phyloP scores from a whole-genome alignment of 1,140 invertebrate species.

The Homalodisca vitripennis region DNA sequence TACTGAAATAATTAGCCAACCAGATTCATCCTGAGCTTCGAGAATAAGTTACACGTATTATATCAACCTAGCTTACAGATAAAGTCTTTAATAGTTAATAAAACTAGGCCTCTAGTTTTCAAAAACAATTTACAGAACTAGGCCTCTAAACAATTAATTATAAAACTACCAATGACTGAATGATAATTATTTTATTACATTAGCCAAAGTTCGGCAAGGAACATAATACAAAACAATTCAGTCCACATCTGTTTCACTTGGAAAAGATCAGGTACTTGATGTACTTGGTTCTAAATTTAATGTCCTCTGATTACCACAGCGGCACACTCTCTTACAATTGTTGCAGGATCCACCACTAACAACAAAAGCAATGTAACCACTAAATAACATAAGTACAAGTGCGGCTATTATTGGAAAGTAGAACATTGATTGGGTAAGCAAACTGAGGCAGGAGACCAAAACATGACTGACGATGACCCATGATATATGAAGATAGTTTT shows the following conservation, averaged over 20 bases:
- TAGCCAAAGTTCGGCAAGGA: conserved; percentile 9
- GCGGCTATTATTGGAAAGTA: conserved; percentile 50
- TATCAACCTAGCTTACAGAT: too few species aligned
- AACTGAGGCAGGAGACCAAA: conserved; percentile 78
- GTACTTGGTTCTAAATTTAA: conserved; percentile 22
- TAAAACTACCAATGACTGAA: too few species aligned
- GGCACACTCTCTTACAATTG: conserved; percentile 29
- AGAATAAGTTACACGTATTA: too few species aligned
- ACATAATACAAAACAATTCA: conserved; percentile 9
- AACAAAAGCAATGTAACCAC: conserved; percentile 27
- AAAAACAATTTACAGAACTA: too few species aligned
- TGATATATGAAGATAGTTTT: conserved; percentile 66
- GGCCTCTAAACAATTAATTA: too few species aligned
- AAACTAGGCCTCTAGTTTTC: too few species aligned
- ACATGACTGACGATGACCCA: conserved; percentile 84
- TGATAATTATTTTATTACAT: too few species aligned
- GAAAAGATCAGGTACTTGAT: conserved; percentile 14
- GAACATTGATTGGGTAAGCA: conserved; percentile 72
- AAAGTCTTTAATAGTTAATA: too few species aligned
- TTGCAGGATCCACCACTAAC: conserved; percentile 28
- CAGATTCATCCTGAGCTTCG: too few species aligned
- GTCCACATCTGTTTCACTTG: neutral
- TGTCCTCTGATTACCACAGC: conserved; percentile 21
- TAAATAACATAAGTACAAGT: neutral
- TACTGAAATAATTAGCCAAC: too few species aligned